Evolutionary conservation across 1,140 invertebrate species (phyloP).

Genomic region (Stenopsyche tienmushanensis): DNA sequence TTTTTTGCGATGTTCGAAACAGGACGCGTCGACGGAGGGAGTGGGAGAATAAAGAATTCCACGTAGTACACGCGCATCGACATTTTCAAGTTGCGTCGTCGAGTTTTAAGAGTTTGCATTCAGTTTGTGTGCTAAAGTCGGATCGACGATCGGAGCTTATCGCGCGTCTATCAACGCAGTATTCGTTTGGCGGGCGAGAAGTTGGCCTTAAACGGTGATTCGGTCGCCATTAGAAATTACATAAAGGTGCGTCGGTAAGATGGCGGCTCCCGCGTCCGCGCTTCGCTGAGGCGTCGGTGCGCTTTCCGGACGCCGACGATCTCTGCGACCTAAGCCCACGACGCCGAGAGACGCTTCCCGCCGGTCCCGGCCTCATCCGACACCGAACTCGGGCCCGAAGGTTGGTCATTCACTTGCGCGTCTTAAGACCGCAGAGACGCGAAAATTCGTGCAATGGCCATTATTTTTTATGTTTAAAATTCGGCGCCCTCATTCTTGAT

Average conservation of each 20-base stretch:
- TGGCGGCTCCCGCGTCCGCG: background rate
- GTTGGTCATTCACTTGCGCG: background rate
- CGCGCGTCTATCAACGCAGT: too few species aligned
- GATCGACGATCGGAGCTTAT: too few species aligned
- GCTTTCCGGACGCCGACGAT: background rate
- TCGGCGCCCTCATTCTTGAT: background rate
- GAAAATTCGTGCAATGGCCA: background rate
- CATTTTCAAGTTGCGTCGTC: too few species aligned
- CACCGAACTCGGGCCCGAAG: background rate
- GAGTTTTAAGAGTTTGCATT: too few species aligned
- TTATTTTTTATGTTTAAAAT: background rate
- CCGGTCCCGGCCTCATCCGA: background rate
- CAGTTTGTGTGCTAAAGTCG: too few species aligned
- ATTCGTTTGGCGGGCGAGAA: too few species aligned
- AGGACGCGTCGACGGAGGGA: too few species aligned
- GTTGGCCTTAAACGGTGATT: background rate
- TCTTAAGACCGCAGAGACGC: background rate
- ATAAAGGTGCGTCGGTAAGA: background rate
- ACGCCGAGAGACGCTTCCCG: background rate
- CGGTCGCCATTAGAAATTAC: slow-evolving; percentile 1
- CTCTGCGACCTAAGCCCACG: background rate
- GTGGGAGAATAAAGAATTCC: too few species aligned
- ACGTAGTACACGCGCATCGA: too few species aligned
- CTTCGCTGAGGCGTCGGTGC: background rate
- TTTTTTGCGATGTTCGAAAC: too few species aligned